Conservation (phyloP, 2,113 vertebrate species). For the Nycticryphes semicollaris region DNA sequence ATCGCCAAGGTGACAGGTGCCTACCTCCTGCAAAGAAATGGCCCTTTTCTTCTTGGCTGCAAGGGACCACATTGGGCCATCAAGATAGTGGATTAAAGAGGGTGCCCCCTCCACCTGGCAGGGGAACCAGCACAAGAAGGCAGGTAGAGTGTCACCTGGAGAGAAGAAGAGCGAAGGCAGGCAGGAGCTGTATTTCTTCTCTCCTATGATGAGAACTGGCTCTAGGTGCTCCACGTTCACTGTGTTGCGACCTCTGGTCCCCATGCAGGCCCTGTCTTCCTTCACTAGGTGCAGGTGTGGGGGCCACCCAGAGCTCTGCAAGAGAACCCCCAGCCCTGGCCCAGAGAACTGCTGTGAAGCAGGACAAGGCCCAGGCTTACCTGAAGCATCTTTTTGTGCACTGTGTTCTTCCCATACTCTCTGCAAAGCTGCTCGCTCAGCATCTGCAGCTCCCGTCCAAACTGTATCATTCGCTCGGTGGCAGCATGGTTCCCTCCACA, state of each 20-base stretch:
- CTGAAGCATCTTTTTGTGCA: slow-evolving; percentile 91
- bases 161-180: not conserved
- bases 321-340: not conserved
- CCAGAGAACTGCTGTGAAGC: not conserved
- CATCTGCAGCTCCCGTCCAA: slow-evolving; percentile 93
- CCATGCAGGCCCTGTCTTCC: not conserved
- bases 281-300: not conserved
- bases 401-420: slow-evolving; percentile 91
- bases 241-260: not conserved
- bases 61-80: not conserved
- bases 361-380: slow-evolving; percentile 53
- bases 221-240: not conserved
- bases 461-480: slow-evolving; percentile 97
- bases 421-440: slow-evolving; percentile 92
- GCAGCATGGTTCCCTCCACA: slow-evolving; percentile 95
- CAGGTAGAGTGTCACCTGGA: not conserved
- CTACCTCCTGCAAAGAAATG: slow-evolving; percentile 19
- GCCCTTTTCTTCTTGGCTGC: not conserved
- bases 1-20: not conserved
- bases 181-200: not conserved
- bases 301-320: not conserved
- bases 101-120: not conserved
- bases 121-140: not conserved
- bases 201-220: not conserved
- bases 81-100: not conserved